Evolutionary conservation across 2,888 invertebrate genomes (phyloP).

Genomic region (Dione juno): DNA sequence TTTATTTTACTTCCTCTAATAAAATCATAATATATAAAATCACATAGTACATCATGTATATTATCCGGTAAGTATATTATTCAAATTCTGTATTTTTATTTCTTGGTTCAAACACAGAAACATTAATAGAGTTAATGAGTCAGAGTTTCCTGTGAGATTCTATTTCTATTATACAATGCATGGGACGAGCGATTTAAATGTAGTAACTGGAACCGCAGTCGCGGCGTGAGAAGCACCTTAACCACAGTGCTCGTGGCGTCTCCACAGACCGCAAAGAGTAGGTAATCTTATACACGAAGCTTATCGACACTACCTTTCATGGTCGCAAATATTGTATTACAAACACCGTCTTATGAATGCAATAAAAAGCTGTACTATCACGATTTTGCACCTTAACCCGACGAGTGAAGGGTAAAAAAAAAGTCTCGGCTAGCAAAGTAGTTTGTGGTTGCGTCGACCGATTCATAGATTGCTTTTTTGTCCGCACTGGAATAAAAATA

Average conservation of each 20-base stretch:
- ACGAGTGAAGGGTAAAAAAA: conserved; percentile 12
- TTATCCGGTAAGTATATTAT: too few relatives aligned
- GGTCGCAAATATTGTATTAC: conserved; percentile 79
- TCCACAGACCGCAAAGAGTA: conserved; percentile 78
- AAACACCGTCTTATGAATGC: conserved; percentile 46
- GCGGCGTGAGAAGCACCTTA: conserved; percentile 74
- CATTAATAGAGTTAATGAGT: conserved; percentile 25
- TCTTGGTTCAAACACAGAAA: background rate
- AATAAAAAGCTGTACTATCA: conserved; percentile 46
- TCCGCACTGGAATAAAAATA: conserved; percentile 71
- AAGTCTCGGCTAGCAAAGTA: conserved; percentile 41
- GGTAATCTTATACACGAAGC: conserved; percentile 82
- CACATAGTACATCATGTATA: too few relatives aligned
- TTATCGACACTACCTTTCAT: conserved; percentile 81
- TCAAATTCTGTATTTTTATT: background rate
- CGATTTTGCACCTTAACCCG: conserved; percentile 51
- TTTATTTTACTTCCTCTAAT: background rate
- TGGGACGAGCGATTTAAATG: conserved; percentile 47
- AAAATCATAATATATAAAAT: too few relatives aligned
- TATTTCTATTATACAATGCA: conserved; percentile 23
- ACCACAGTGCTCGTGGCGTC: conserved; percentile 79
- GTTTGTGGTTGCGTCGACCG: conserved; percentile 61
- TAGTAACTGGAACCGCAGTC: conserved; percentile 60
- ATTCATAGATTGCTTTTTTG: conserved; percentile 79
- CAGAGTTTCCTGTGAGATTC: conserved; percentile 10